Base-by-base conservation (phyloP, 2,113 vertebrate species). In the Ammodytes dubius region DNA sequence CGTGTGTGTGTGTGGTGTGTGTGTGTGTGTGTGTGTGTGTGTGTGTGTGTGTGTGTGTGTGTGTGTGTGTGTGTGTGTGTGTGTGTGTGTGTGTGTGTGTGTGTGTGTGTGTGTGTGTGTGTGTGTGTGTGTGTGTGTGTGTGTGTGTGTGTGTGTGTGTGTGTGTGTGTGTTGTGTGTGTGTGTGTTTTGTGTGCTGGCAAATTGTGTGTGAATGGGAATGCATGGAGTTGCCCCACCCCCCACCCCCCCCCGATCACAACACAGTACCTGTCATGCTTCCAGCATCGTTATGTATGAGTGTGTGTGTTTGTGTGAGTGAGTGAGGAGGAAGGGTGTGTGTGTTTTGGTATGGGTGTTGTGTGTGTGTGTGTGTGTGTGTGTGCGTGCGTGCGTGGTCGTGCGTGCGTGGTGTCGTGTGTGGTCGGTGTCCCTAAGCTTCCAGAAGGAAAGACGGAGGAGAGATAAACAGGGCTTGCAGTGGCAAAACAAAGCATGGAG, bases 151-250 rank as follows among this genome's bases (percentile, higher is more conserved):
- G n/a, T n/a, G n/a, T n/a, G n/a, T n/a, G n/a, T n/a, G n/a, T n/a
- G n/a, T 64, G 37, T 68, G 83, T 84, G 73, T 84, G 70, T 65
- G 52, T 68, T 75, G 61, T 43, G 68, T 66, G 39, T 52, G n/a
- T 75, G 40, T 78, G n/a, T n/a, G n/a, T n/a, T 27, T 72, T 81
- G 56, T 71, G 63, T 58, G 68, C 46, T 6, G 53, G 15, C 63
- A 75, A 46, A 73, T n/a, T 77, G 71, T 74, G 63, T 56, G 63
- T 75, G 64, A 82, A 83, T 57, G 70, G 43, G 50, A 82, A 77
- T 69, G 68, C 84, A 52, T 84, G 67, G 82, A 70, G 77, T 49
- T 70, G 37, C 56, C 66, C 64, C 50, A n/a, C n/a, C n/a, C n/a
- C 27, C 27, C 27, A 27, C 27, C 27, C 27, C 27, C 27, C 49